Evolutionary conservation across 2,888 invertebrate genomes (phyloP), one percentile per base, ranked within the genome.

Genomic region (Chrysolina americana): DNA sequence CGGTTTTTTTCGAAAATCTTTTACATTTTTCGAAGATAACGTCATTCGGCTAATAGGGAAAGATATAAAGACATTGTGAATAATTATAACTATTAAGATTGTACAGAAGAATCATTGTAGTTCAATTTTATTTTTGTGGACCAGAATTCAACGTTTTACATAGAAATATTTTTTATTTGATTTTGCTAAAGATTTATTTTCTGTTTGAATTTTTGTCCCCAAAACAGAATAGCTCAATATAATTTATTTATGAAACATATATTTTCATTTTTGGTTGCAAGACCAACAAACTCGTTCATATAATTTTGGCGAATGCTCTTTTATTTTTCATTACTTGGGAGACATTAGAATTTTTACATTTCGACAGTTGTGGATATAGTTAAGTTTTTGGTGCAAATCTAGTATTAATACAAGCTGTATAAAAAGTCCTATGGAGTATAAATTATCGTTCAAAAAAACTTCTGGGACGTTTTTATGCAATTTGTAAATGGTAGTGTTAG

Each of bases 41-140:
- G 59, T 11, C 59, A 15, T 28, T n/a, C 74, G 79, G 80, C 76
- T 77, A 76, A 79, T 81, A 77, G 77, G 70, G 68, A 78, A 80
- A 78, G 76, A 75, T 78, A 80, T 79, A 81, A 83, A 83, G 82
- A 83, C 83, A 83, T 78, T 83, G 83, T 83, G 82, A 83, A 83
- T 83, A 83, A 80, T 77, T 78, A 76, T 76, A 77, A 69, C 65
- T 76, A 71, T 74, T 79, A 81, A 80, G 81, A 78, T 82, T 83
- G 83, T 83, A 83, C 82, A 83, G 81, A 80, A 77, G 74, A 77
- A 77, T 71, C 78, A 68, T 17, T 74, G 75, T 81, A 81, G 79
- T 77, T 78, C 78, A 81, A 81, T 79, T 80, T 78, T 76, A 79
- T 70, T 76, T 78, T 77, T 79, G 78, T 70, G 78, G 79, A 75